phyloP scores from a whole-genome alignment of 2,888 invertebrate genomes.

The Drosophila nr. perissopoda region DNA sequence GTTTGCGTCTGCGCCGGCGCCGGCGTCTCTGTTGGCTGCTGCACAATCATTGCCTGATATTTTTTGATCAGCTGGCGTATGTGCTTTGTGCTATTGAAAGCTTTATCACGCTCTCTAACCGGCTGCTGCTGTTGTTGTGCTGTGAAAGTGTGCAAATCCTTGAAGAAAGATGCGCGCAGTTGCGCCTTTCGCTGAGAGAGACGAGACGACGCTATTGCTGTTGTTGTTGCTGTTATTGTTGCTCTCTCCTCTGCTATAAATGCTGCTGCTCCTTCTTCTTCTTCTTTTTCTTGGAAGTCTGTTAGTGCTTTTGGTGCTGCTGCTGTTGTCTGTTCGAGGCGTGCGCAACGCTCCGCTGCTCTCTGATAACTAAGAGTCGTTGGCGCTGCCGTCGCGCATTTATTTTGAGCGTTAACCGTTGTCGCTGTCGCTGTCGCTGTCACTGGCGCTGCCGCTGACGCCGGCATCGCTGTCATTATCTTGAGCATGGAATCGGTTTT shows the following conservation, averaged over 20 bases:
- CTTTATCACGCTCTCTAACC: slow-evolving; percentile 22
- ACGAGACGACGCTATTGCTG: slow-evolving; percentile 14
- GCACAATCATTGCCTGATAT: slow-evolving; percentile 66
- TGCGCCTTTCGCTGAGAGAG: slow-evolving; percentile 77
- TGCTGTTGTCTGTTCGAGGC: slow-evolving; percentile 37
- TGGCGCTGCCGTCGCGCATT: slow-evolving; percentile 73
- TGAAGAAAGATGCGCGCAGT: slow-evolving; percentile 75
- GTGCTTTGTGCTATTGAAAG: slow-evolving; percentile 20
- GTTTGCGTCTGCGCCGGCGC: slow-evolving; percentile 7
- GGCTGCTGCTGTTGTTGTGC: slow-evolving; percentile 13
- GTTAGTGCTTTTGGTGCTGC: slow-evolving; percentile 14
- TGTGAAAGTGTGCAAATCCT: slow-evolving; percentile 48
- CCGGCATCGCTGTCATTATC: slow-evolving; percentile 68
- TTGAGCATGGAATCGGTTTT: slow-evolving; percentile 65
- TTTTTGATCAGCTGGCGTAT: slow-evolving; percentile 71
- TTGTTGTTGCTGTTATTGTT: slow-evolving; percentile 23
- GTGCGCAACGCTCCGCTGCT: slow-evolving; percentile 73
- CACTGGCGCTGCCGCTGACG: slow-evolving; percentile 51
- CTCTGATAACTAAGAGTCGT: slow-evolving; percentile 79
- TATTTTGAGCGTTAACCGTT: slow-evolving; percentile 76
- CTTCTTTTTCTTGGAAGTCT: slow-evolving; percentile 5
- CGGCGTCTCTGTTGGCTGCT: slow-evolving; percentile 39
- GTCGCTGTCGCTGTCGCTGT: slow-evolving; percentile 40
- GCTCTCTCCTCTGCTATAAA: slow-evolving; percentile 11
- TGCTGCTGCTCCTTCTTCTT: slow-evolving; percentile 25